Base-by-base conservation (phyloP, 2,113 vertebrate genomes). In the Thomomys bottae region DNA sequence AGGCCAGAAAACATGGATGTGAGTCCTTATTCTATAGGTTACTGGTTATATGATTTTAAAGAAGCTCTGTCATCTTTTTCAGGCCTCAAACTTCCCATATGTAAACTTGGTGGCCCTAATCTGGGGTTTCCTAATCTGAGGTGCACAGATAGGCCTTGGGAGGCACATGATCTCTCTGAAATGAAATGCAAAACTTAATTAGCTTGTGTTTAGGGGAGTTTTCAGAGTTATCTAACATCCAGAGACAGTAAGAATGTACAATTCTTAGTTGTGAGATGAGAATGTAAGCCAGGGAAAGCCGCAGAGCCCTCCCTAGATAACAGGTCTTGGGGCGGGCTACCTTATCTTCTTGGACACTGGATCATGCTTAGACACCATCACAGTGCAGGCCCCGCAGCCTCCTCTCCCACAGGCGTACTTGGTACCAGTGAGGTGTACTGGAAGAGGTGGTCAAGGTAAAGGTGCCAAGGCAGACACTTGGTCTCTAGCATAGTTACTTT, bases 331-430 rank as follows among this genome's bases (percentile, higher is more conserved):
- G 40, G 1, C 91, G 97, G 97, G 97, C 98, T 99, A 99, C 98
- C 71, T 86, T 94, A 98, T 98, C 96, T 96, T 97, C 94, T 97
- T 97, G 90, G 97, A 96, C 23, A 87, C 72, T 0, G 97, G 97
- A 64, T 98, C 97, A 45, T 98, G 98, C 49, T 93, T 97, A 0
- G 98, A 99, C 85, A 99, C 93, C 98, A 99, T 99, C 82, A 99
- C 97, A 0, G 98, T 99, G 87, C 99, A 99, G 18, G 98, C 98
- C 0, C 98, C 98, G 1, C 98, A 99, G 42, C 98, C 98, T 45
- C 98, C 98, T n/a, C 97, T 97, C 32, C 99, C 98, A 17, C 98
- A 99, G 94, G 98, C 98, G 4, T 97, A 98, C 96, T 99, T 99
- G 54, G 98, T 98, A 28, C 98, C 98, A 0, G 98, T 98, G 81